These are phyloP conservation scores for Cyprinella venusta DNA, from an alignment of 2,797 vertebrate species.

Conservation along the genomic window DNA sequence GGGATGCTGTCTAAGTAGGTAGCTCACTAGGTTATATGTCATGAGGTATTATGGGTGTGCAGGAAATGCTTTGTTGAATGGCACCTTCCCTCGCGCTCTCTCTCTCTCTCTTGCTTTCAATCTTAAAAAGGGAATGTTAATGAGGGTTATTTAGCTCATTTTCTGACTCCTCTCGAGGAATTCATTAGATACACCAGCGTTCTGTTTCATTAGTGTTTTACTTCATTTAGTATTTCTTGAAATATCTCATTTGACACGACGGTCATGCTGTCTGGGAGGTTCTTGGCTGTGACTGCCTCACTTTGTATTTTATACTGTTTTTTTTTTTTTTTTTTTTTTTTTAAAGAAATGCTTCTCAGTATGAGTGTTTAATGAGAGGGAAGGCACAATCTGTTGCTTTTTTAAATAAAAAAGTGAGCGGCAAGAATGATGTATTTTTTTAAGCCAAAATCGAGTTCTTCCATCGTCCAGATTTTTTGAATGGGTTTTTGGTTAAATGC, in stretches of 20 bases:
- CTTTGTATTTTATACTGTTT: not conserved
- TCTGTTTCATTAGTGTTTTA: not conserved
- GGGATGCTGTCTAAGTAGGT: not conserved
- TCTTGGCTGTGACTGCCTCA: constrained; percentile 14
- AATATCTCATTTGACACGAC: not conserved
- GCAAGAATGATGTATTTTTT: not conserved
- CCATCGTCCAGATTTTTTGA: not conserved
- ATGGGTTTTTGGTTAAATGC: not conserved
- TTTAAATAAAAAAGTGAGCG: not conserved
- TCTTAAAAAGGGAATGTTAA: constrained; percentile 14
- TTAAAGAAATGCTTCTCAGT: not conserved
- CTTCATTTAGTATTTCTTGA: not conserved
- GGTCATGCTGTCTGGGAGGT: not conserved
- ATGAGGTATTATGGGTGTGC: not conserved
- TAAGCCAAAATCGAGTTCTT: not conserved
- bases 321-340: not conserved
- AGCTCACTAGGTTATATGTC: constrained; percentile 5
- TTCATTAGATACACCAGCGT: not conserved
- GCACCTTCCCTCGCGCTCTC: not conserved
- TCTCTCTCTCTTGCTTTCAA: not conserved
- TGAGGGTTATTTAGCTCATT: constrained; percentile 29
- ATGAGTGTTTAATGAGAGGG: constrained; percentile 2
- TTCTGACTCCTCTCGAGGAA: constrained; percentile 19
- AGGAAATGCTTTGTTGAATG: constrained; percentile 9
- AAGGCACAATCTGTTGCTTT: constrained; percentile 32